Conservation (phyloP, 2,797 vertebrate species). For the Sebastes taczanowskii region DNA sequence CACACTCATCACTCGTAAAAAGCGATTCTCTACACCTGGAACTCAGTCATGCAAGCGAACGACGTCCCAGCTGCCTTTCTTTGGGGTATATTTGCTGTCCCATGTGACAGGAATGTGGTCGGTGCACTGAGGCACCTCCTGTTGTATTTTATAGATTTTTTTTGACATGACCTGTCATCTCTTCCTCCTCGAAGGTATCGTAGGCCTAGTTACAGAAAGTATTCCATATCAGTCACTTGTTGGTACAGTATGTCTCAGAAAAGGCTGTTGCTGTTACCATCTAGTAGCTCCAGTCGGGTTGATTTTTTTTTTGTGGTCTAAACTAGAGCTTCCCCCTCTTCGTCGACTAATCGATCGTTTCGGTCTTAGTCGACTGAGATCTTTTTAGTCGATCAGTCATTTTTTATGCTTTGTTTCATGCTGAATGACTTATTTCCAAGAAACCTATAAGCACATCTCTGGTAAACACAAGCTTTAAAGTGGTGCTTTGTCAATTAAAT, state of each 20-base stretch:
- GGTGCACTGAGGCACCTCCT: background rate
- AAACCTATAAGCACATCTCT: too few relatives aligned
- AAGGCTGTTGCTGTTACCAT: background rate
- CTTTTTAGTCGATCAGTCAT: too few relatives aligned
- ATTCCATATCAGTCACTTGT: background rate
- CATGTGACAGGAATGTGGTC: conserved; percentile 18
- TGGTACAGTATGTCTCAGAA: background rate
- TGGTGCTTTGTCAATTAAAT: too few relatives aligned
- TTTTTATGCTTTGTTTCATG: too few relatives aligned
- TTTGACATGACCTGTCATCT: background rate
- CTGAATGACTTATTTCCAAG: too few relatives aligned
- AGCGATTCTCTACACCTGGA: background rate
- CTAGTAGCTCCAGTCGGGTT: too few relatives aligned
- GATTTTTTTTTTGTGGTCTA: too few relatives aligned
- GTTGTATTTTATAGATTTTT: background rate
- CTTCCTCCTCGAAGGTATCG: background rate
- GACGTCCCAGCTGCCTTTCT: background rate
- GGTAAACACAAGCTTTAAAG: too few relatives aligned
- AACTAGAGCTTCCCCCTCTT: too few relatives aligned
- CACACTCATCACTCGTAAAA: background rate
- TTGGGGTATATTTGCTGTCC: background rate
- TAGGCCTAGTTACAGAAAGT: background rate
- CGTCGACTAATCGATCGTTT: too few relatives aligned
- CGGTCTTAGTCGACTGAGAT: too few relatives aligned
- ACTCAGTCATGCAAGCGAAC: background rate